Conservation (phyloP, 2,797 vertebrate genomes). For the Gymnocypris eckloni region DNA sequence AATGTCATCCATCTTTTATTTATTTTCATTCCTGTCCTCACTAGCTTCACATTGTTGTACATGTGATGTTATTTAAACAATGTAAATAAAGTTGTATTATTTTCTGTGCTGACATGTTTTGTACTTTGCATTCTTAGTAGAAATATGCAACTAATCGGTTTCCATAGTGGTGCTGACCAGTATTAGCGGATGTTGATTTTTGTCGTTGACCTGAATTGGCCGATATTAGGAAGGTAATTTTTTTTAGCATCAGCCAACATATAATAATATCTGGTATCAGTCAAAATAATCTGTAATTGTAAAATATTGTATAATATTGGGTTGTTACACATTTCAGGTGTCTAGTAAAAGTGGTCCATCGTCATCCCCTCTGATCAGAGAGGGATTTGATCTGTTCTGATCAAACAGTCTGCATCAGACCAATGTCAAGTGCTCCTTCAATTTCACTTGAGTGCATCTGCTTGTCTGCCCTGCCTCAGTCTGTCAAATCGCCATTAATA, state of each 20-base stretch:
- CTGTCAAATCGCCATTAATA: conserved; percentile 57
- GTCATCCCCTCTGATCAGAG: conserved; percentile 37
- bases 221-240: neutral
- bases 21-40: conserved; percentile 5
- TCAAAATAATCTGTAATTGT: neutral
- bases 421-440: conserved; percentile 63
- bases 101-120: neutral
- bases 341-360: conserved; percentile 5
- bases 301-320: neutral
- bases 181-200: neutral
- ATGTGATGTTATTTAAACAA: conserved; percentile 42
- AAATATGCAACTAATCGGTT: neutral
- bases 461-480: conserved; percentile 42
- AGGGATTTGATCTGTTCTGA: too few species aligned
- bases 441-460: conserved; percentile 57
- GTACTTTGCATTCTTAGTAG: neutral
- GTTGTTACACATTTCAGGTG: neutral
- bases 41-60: neutral
- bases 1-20: conserved; percentile 19
- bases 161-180: neutral
- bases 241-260: neutral
- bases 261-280: neutral
- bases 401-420: conserved; percentile 53
- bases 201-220: neutral
- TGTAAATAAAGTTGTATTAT: conserved; percentile 57